Conservation (phyloP, 1,140 invertebrate species). For the Chionoecetes opilio region DNA sequence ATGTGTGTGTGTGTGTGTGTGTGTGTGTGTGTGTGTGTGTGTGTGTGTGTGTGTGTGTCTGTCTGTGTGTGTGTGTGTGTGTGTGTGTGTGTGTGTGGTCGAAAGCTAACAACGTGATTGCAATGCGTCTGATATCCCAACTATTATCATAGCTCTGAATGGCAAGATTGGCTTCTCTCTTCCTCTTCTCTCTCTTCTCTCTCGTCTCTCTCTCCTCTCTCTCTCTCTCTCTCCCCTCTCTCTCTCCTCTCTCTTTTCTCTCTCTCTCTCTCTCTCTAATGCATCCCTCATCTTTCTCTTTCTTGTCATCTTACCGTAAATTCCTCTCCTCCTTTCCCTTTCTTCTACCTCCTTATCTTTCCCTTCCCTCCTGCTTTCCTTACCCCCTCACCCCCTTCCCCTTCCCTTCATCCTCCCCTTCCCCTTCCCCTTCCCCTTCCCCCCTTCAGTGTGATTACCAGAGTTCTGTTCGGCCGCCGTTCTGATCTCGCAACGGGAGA, state of each 20-base stretch:
- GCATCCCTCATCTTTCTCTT: too few species aligned
- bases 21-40: slow-evolving; percentile 27
- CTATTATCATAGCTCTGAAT: background rate
- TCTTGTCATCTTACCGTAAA: too few species aligned
- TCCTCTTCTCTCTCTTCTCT: too few species aligned
- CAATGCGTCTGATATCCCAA: background rate
- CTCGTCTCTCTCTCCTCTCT: too few species aligned
- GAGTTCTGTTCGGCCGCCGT: background rate
- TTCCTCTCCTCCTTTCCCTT: too few species aligned
- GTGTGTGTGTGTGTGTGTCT: slow-evolving; percentile 18
- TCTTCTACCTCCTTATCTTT: too few species aligned
- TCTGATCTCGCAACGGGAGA: slow-evolving; percentile 13
- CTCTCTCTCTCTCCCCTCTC: too few species aligned
- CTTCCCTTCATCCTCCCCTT: background rate
- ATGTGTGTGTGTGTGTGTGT: slow-evolving; percentile 11
- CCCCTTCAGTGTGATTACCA: background rate
- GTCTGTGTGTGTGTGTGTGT: slow-evolving; percentile 18
- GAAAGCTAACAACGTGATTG: background rate
- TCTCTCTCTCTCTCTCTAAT: too few species aligned
- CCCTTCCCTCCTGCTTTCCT: background rate
- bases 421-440: background rate
- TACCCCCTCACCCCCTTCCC: background rate
- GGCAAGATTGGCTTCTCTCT: background rate
- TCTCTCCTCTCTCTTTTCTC: too few species aligned
- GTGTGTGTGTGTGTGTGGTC: slow-evolving; percentile 24